Conservation (phyloP, 2,797 vertebrate species). For the Chrysocyon brachyurus region DNA sequence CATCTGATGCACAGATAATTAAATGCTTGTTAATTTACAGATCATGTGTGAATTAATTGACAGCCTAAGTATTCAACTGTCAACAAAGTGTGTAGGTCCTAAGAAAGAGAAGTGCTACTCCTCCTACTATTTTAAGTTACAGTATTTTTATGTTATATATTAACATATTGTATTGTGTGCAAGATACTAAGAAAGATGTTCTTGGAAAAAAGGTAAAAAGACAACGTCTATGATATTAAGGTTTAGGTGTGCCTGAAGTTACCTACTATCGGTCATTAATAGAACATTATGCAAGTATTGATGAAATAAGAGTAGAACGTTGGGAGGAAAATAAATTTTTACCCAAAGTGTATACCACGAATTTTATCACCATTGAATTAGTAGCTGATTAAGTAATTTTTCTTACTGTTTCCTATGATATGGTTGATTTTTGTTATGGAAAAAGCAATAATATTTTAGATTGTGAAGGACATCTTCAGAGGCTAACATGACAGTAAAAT, state of each 20-base stretch:
- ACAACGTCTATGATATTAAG: neutral
- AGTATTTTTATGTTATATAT: neutral
- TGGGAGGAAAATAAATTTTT: neutral
- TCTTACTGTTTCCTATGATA: neutral
- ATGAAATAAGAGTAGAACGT: neutral
- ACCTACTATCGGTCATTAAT: neutral
- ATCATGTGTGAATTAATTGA: slow-evolving; percentile 35
- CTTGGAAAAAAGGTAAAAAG: neutral
- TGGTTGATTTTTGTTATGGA: neutral
- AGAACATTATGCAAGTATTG: neutral
- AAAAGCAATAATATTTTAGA: neutral
- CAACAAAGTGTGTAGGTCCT: neutral
- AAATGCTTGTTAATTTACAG: neutral
- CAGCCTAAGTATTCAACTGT: neutral
- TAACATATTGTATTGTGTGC: neutral
- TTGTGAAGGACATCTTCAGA: neutral
- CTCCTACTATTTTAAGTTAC: neutral
- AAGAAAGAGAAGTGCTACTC: neutral
- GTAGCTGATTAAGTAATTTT: neutral
- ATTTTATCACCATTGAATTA: neutral
- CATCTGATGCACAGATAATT: slow-evolving; percentile 47
- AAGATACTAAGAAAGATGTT: neutral
- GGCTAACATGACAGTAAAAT: neutral
- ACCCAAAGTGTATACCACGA: neutral
- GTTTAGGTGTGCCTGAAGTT: neutral